These are phyloP conservation scores for Novumbra hubbsi DNA, from an alignment of 2,797 vertebrate species.

Conservation along the genomic window DNA sequence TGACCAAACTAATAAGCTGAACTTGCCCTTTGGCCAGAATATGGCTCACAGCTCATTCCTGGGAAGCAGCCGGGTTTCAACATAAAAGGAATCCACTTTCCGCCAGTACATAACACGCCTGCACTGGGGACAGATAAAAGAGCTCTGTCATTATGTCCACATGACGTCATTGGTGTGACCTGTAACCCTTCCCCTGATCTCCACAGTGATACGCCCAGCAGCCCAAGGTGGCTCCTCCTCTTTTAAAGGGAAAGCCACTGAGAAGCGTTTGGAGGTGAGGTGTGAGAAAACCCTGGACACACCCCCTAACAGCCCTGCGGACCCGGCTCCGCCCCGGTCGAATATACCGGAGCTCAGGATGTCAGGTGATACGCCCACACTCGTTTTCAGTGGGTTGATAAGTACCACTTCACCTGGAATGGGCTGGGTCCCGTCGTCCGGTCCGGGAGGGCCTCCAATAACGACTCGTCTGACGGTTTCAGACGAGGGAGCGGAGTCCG, in stretches of 20 bases:
- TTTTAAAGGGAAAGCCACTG: conserved; percentile 39
- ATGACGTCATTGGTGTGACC: neutral
- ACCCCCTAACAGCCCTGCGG: conserved; percentile 9
- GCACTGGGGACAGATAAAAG: too few species aligned
- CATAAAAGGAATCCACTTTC: too few species aligned
- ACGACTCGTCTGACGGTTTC: neutral
- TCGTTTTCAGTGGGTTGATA: neutral
- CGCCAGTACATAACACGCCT: too few species aligned
- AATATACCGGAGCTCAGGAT: conserved; percentile 28
- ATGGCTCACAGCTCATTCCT: too few species aligned
- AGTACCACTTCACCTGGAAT: neutral
- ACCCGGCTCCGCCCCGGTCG: conserved; percentile 28
- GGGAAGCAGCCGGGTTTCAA: too few species aligned
- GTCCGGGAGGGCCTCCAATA: neutral
- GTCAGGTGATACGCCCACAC: conserved; percentile 37
- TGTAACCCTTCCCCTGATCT: neutral
- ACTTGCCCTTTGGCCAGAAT: too few species aligned
- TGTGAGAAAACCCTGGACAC: conserved; percentile 34
- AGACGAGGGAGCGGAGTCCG: conserved; percentile 46
- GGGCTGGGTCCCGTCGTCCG: neutral
- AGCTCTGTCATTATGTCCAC: too few species aligned
- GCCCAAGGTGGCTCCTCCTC: conserved; percentile 60
- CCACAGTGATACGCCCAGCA: conserved; percentile 57
- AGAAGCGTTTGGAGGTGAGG: conserved; percentile 29
- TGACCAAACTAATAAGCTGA: too few species aligned